Evolutionary conservation across 2,797 vertebrate species (phyloP).

Genomic region (Oryzias dopingdopingensis): DNA sequence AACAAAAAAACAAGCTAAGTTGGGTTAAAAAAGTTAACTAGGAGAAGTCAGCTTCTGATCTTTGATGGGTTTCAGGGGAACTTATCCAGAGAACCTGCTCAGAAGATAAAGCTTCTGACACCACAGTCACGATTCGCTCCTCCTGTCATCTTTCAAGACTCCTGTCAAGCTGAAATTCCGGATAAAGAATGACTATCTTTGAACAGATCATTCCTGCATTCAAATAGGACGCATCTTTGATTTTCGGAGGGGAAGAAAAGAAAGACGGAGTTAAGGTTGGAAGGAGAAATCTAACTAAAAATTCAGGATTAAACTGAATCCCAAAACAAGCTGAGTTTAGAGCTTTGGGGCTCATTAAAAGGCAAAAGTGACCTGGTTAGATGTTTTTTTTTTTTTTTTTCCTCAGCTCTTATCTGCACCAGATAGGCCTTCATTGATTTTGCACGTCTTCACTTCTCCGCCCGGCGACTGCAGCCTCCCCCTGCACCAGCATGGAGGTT

Average conservation of each 20-base stretch:
- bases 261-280: no score
- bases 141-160: constrained; percentile 3
- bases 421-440: constrained; percentile 55
- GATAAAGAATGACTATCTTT: no score
- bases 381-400: not conserved
- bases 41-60: no score
- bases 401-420: constrained; percentile 20
- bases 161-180: not conserved
- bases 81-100: not conserved
- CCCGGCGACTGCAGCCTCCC: constrained; percentile 48
- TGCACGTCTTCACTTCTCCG: constrained; percentile 44
- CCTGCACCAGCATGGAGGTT: constrained; percentile 63
- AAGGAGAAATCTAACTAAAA: not conserved
- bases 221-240: no score
- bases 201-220: no score
- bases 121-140: constrained; percentile 1
- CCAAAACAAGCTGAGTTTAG: not conserved
- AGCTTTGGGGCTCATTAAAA: constrained; percentile 10
- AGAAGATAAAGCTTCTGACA: constrained; percentile 1
- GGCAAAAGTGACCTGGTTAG: constrained; percentile 9
- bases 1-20: no score
- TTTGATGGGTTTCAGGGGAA: no score
- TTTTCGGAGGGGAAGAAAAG: no score
- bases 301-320: not conserved
- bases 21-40: no score